Evolutionary conservation across 2,113 vertebrate genomes (phyloP), one percentile per base, ranked within the genome.

Genomic region (Lepus europaeus): DNA sequence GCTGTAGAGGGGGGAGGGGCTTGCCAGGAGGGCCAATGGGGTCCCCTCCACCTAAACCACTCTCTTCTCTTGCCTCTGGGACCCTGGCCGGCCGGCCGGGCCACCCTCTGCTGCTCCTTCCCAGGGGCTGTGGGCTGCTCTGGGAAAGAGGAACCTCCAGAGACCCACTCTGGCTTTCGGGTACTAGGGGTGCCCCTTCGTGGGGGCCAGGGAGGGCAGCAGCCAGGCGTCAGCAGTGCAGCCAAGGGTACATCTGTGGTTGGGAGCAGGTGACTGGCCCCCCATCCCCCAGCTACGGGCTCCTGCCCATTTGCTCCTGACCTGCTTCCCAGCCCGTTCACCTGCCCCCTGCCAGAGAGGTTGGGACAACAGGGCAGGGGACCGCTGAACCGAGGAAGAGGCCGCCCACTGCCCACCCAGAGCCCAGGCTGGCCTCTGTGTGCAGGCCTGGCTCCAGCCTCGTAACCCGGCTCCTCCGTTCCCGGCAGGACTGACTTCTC

Each of bases 211-310:
- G 16, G 2, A 29, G n/a, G 27, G 19, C 19, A 6, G 64, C 16
- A 22, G 9, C 45, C 64, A 31, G 85, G 49, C 0, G 0, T n/a
- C 0, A 0, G 59, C 22, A 5, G 1, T 11, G 45, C 39, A 23
- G 22, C 22, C 45, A 33, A 64, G 23, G 79, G 13, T 6, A 7
- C 14, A 0, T 31, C 36, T 39, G 45, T 27, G 53, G 33, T 8
- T 61, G 2, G n/a, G 49, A 66, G 14, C 89, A 6, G 70, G 69
- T 45, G 36, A 78, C 53, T 59, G 56, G 45, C 45, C 45, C 45
- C 56, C 56, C 56, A 59, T 74, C 11, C 45, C 49, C 39, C 3
- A 4, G 53, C 45, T 31, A 2, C 56, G 19, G 51, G 68, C 61
- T 7, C 45, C 33, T 39, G 61, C 19, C 2, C 9, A 3, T 31